A percentile compares a stretch with the other conserved stretches of the same genome.
phyloP scores from a whole-genome alignment of 1,140 invertebrate genomes.

The Paraescarpia echinospica region DNA sequence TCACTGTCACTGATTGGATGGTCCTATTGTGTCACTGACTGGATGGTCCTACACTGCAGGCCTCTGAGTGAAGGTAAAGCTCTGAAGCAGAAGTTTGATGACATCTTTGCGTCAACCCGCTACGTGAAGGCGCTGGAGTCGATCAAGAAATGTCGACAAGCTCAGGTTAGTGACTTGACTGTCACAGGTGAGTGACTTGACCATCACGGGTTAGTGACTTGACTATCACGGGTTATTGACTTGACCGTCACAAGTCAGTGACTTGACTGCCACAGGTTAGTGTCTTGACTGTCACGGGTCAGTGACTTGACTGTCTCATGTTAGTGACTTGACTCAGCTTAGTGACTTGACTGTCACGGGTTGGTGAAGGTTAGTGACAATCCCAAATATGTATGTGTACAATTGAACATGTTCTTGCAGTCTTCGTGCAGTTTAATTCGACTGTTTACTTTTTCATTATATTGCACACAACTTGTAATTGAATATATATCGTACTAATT shows the following conservation, averaged over 20 bases:
- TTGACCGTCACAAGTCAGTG: neutral
- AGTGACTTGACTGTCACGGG: neutral
- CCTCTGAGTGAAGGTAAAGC: constrained; percentile 91
- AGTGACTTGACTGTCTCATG: neutral
- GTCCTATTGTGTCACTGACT: neutral
- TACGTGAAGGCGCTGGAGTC: constrained; percentile 92
- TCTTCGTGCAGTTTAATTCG: too few relatives aligned
- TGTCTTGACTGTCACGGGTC: neutral
- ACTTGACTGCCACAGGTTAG: neutral
- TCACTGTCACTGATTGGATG: too few relatives aligned
- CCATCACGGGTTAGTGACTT: neutral
- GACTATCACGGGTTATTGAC: neutral
- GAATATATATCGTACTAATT: neutral
- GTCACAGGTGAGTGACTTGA: neutral
- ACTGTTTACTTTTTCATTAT: too few relatives aligned
- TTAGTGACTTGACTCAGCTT: neutral
- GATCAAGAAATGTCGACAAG: constrained; percentile 59
- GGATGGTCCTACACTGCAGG: constrained; percentile 57
- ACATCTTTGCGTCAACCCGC: constrained; percentile 90
- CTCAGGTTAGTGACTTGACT: constrained; percentile 64
- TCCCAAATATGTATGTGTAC: neutral
- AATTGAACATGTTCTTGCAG: too few relatives aligned
- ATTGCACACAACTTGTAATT: neutral
- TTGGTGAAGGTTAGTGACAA: constrained; percentile 2
- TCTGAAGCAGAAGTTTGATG: constrained; percentile 95